Evolutionary conservation across 2,888 invertebrate genomes (phyloP), one percentile per base, ranked within the genome.

Genomic region (Metallyticus violacea): DNA sequence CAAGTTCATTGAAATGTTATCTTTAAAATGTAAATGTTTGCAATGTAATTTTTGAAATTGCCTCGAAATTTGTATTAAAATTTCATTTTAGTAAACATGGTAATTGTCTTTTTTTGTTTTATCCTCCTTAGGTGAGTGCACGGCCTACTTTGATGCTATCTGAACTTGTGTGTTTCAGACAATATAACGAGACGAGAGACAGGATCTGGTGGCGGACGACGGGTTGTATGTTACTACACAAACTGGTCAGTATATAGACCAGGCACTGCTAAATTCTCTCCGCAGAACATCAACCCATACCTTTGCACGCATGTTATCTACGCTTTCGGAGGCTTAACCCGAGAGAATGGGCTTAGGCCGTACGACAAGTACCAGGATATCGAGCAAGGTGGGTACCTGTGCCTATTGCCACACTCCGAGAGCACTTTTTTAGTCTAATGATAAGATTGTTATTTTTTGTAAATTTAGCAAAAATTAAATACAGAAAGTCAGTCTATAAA

Each of bases 281-380:
- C 98, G 0, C 97, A 97, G 92, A 98, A 98, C 91, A 98, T 98
- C 91, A 98, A 98, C 93, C 98, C 98, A 0, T 98, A 98, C 91
- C 93, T 98, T 87, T 98, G 98, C 92, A 98, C 98, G 77, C 98
- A 98, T 94, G 94, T 98, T 89, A 95, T 98, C 89, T 98, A 98
- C 92, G 98, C 98, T 6, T 98, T 98, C 91, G 98, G 97, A 85
- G 97, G 97, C 27, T 96, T 98, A 91, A 97, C 97, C 88, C 97
- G 97, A 92, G 97, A 98, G 91, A 97, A 97, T 92, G 95, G 97
- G 26, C 93, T 98, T 89, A 97, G 97, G 89, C 97, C 98, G 0
- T 98, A 97, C 91, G 98, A 98, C 92, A 97, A 98, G 91, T 98
- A 98, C 91, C 98, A 98, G 93, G 98, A 98, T 91, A 96, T 98